Percentiles rank a stretch among this genome's conserved stretches.
phyloP scores from a whole-genome alignment of 2,113 vertebrate genomes.

The Brachypteracias leptosomus region DNA sequence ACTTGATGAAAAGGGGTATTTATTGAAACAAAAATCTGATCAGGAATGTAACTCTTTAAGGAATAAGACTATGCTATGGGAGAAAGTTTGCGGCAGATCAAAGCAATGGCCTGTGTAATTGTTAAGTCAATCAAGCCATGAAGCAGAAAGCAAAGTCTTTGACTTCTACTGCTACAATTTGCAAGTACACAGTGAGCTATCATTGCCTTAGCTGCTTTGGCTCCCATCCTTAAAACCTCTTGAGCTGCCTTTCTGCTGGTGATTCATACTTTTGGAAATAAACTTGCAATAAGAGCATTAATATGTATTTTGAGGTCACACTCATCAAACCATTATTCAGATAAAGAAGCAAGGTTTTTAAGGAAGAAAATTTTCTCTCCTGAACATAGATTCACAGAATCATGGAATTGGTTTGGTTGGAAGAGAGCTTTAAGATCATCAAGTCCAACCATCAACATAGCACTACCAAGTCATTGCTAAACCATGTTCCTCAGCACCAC shows the following conservation, averaged over 20 bases:
- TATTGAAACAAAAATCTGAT: constrained; percentile 25
- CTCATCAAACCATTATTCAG: background rate
- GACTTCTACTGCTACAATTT: background rate
- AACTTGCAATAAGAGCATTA: background rate
- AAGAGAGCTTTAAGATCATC: background rate
- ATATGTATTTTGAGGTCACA: background rate
- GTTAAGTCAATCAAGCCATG: constrained; percentile 53
- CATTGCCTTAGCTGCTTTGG: background rate
- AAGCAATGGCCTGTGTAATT: constrained; percentile 8
- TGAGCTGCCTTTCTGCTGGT: background rate
- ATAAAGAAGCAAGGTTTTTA: background rate
- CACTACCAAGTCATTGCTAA: background rate
- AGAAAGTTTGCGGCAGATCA: background rate
- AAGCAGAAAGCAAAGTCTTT: constrained; percentile 27
- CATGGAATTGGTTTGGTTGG: too few relatives aligned
- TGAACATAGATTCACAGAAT: background rate
- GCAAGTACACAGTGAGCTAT: background rate
- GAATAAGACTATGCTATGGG: background rate
- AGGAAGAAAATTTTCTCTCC: background rate
- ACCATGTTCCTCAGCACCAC: background rate
- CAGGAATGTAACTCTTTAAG: constrained; percentile 2
- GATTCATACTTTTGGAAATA: background rate
- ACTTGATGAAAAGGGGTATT: background rate
- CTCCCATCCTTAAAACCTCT: background rate
- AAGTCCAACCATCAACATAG: background rate